phyloP scores from a whole-genome alignment of 2,113 vertebrate species.

The Chloropsis cyanopogon region DNA sequence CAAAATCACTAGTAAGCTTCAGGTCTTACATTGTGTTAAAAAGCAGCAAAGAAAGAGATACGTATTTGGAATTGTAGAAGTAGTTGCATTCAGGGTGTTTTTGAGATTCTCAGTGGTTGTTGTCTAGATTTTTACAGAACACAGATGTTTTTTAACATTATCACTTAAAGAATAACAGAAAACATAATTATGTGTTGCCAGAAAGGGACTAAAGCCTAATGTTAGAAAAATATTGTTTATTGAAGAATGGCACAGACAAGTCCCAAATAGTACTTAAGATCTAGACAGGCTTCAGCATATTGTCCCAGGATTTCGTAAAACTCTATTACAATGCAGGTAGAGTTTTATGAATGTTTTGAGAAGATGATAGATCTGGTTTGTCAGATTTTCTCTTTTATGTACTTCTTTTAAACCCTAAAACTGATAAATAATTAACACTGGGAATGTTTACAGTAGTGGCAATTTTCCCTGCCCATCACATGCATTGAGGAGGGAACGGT shows the following conservation, averaged over 20 bases:
- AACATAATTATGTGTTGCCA: not conserved
- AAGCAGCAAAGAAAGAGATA: not conserved
- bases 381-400: not conserved
- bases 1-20: not conserved
- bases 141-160: not conserved
- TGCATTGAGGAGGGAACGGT: not conserved
- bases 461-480: fast-evolving
- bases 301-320: not conserved
- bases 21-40: not conserved
- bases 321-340: not conserved
- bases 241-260: not conserved
- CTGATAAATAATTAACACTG: not conserved
- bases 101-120: not conserved
- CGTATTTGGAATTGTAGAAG: not conserved
- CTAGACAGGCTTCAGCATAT: not conserved
- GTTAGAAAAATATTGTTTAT: not conserved
- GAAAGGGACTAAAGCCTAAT: not conserved
- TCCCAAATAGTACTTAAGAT: not conserved
- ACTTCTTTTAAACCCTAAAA: not conserved
- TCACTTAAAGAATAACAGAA: not conserved
- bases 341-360: not conserved
- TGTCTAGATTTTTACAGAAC: not conserved
- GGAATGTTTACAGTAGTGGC: not conserved
- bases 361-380: not conserved
- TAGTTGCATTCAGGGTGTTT: not conserved